These are phyloP conservation scores for Synergus laeviventris DNA, from an alignment of 2,888 invertebrate genomes.

Conservation along the genomic window DNA sequence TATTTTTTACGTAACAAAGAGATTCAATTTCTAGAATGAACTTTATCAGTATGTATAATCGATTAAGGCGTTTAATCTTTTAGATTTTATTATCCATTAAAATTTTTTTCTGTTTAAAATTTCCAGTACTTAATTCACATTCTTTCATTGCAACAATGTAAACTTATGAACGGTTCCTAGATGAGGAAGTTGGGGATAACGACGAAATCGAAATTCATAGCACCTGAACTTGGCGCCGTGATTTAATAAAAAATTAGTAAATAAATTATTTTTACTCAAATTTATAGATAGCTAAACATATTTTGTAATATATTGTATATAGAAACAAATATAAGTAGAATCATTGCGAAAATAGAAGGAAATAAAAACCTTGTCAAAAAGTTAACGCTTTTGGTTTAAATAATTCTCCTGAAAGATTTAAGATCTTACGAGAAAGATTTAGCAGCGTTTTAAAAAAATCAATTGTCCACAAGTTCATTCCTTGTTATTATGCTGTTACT, in stretches of 20 bases:
- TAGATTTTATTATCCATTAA: not conserved
- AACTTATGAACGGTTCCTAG: conserved; percentile 27
- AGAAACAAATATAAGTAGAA: conserved; percentile 61
- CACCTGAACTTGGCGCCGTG: conserved; percentile 34
- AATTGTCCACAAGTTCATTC: conserved; percentile 28
- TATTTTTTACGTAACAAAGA: not conserved
- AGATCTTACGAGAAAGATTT: conserved; percentile 37
- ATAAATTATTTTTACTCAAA: conserved; percentile 65
- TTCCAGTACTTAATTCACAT: conserved; percentile 36
- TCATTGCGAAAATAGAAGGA: conserved; percentile 36
- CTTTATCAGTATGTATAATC: not conserved
- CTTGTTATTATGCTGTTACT: conserved; percentile 15
- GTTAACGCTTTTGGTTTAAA: conserved; percentile 42
- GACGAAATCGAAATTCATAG: conserved; percentile 37
- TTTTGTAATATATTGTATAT: conserved; percentile 74
- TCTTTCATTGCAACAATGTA: conserved; percentile 36
- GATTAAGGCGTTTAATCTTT: not conserved
- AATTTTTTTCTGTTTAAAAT: conserved; percentile 31
- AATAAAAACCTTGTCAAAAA: conserved; percentile 47
- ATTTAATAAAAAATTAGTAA: conserved; percentile 24
- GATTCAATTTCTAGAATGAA: not conserved
- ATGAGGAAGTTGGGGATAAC: conserved; percentile 11
- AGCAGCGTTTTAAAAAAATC: not conserved
- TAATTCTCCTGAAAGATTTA: conserved; percentile 41
- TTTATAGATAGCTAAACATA: conserved; percentile 64